Evolutionary conservation across 2,113 vertebrate genomes (phyloP).

Genomic region (Pituophis catenifer): DNA sequence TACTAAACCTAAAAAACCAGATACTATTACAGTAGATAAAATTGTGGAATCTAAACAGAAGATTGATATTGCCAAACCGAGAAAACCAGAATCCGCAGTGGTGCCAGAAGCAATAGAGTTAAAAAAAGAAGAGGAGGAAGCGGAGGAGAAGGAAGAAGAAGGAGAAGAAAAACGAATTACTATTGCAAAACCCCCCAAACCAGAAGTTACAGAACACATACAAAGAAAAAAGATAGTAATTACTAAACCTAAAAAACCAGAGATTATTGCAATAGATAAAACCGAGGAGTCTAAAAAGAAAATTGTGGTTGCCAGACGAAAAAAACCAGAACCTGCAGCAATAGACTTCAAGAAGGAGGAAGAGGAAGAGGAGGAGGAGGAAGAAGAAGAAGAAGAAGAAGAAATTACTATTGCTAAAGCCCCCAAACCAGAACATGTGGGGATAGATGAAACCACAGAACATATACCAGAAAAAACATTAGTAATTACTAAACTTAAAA

Average conservation of each 20-base stretch:
- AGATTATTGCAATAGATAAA: not conserved
- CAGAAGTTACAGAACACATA: conserved; percentile 8
- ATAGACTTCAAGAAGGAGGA: not conserved
- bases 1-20: not conserved
- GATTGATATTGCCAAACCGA: not conserved
- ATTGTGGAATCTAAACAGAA: not conserved
- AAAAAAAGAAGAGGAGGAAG: not conserved
- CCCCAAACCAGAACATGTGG: conserved; percentile 17
- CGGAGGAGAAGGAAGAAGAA: not conserved
- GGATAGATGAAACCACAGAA: conserved; percentile 49
- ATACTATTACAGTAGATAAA: not conserved
- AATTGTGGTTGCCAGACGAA: not conserved
- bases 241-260: not conserved
- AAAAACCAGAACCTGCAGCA: not conserved
- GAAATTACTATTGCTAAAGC: not conserved
- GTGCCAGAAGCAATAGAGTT: conserved; percentile 20
- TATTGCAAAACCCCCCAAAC: not conserved
- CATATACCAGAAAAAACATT: not conserved
- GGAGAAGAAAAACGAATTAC: not conserved
- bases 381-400: not conserved
- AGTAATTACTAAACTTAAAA: not conserved
- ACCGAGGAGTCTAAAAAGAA: not conserved
- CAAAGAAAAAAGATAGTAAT: not conserved
- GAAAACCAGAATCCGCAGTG: not conserved
- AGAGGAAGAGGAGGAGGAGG: not conserved